Evolutionary conservation across 2,888 invertebrate species (phyloP).

Genomic region (Dendrolimus houi): DNA sequence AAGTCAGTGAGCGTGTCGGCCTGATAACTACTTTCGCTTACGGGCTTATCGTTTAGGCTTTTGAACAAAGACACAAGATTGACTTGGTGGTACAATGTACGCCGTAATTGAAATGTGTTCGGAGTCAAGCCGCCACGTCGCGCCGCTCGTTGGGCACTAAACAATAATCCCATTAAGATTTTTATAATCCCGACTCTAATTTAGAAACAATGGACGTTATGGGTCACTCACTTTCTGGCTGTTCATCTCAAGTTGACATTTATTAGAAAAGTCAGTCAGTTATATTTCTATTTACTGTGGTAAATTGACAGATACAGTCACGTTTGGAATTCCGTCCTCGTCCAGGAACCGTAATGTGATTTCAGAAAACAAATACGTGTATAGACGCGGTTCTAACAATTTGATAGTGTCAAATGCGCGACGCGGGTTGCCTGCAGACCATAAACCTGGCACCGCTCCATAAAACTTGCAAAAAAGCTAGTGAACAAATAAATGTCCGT

Average conservation of each 20-base stretch:
- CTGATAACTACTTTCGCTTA: not conserved
- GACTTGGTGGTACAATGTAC: conserved; percentile 31
- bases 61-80: not conserved
- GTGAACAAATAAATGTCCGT: conserved; percentile 68
- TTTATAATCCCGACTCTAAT: conserved; percentile 53
- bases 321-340: not conserved
- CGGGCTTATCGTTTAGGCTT: not conserved
- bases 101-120: conserved; percentile 58
- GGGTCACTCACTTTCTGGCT: conserved; percentile 29
- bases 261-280: too few species aligned
- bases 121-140: conserved; percentile 30
- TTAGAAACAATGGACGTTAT: conserved; percentile 51
- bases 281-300: too few species aligned
- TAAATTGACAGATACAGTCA: not conserved
- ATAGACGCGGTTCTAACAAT: conserved; percentile 25
- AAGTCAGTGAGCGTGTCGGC: not conserved
- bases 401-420: conserved; percentile 50
- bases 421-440: conserved; percentile 48
- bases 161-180: conserved; percentile 61
- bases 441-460: conserved; percentile 71
- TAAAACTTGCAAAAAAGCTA: conserved; percentile 69
- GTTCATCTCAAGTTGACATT: not conserved
- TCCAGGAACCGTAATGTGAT: not conserved
- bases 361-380: not conserved
- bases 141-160: conserved; percentile 31